phyloP scores from a whole-genome alignment of 2,888 invertebrate genomes.

The Drosophila cyrtoloma region DNA sequence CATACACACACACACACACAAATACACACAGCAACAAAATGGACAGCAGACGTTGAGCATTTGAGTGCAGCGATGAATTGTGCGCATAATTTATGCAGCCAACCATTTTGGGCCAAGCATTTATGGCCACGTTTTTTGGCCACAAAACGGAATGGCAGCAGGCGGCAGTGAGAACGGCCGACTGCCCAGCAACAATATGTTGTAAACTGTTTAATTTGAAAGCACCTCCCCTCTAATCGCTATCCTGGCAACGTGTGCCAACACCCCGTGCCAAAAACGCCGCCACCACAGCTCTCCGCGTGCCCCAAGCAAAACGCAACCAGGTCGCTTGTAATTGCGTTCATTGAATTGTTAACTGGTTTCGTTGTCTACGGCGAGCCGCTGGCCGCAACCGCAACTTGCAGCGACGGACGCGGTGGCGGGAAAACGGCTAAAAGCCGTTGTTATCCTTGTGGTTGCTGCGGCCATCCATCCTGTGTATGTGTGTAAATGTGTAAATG shows the following conservation, averaged over 20 bases:
- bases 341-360: conserved; percentile 81
- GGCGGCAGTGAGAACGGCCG: conserved; percentile 26
- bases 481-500: conserved; percentile 7
- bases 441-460: conserved; percentile 71
- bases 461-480: conserved; percentile 20
- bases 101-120: conserved; percentile 67
- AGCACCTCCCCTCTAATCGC: conserved; percentile 68
- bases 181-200: conserved; percentile 73
- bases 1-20: conserved; percentile 18
- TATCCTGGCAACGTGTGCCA: conserved; percentile 69
- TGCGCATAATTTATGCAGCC: conserved; percentile 76
- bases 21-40: conserved; percentile 16
- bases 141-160: conserved; percentile 25
- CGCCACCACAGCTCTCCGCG: neutral
- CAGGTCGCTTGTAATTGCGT: conserved; percentile 72
- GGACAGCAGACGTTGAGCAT: conserved; percentile 40
- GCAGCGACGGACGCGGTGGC: conserved; percentile 42
- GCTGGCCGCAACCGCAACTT: conserved; percentile 66
- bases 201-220: conserved; percentile 78
- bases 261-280: conserved; percentile 7
- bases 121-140: conserved; percentile 63
- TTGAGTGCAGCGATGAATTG: conserved; percentile 74
- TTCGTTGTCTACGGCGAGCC: conserved; percentile 61
- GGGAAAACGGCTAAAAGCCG: conserved; percentile 70
- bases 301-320: conserved; percentile 15